Evolutionary conservation across 2,113 vertebrate genomes (phyloP), one percentile per base, ranked within the genome.

Genomic region (Sclerurus mexicanus): DNA sequence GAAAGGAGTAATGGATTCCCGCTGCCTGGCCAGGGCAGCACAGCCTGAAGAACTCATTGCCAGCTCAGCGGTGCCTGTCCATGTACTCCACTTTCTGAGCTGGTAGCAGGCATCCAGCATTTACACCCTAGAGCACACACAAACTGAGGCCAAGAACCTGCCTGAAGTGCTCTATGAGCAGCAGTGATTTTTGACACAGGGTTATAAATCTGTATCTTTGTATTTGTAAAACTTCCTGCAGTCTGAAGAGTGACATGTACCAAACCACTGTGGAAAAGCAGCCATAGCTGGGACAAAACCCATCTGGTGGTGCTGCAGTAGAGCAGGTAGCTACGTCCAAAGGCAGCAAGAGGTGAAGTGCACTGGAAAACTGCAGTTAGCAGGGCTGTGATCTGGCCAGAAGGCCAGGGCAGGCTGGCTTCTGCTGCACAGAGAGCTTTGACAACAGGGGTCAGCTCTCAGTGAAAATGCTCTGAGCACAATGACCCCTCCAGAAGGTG

Each of bases 251-350:
- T 1, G 3, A 28, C 23, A 6, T 0, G 4, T 30, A 59, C 1
- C 1, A 76, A 72, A 33, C 5, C 13, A 20, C 10, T 0, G 4
- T 3, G 49, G 53, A 44, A 56, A 85, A 85, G 30, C 52, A 82
- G 69, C 42, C 15, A 18, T 0, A 1, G 27, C 42, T 16, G n/a
- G 23, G 64, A 60, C 37, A 78, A 85, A 89, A 24, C 40, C 21
- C 66, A 44, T 0, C 31, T 40, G 2, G 3, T 3, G 4, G 20
- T 67, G 42, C 56, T 52, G 47, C 3, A 0, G 35, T 3, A 14
- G 75, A 94, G 71, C 47, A 39, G 42, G 8, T 28, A 67, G 49
- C 35, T 49, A 33, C 5, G 4, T 39, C 50, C 78, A 80, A 69
- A 85, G 63, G 81, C 19, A 81, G 85, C 37, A 42, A 58, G 60